These are phyloP conservation scores for Elmis aenea DNA, from an alignment of 2,888 invertebrate genomes.

Conservation along the genomic window DNA sequence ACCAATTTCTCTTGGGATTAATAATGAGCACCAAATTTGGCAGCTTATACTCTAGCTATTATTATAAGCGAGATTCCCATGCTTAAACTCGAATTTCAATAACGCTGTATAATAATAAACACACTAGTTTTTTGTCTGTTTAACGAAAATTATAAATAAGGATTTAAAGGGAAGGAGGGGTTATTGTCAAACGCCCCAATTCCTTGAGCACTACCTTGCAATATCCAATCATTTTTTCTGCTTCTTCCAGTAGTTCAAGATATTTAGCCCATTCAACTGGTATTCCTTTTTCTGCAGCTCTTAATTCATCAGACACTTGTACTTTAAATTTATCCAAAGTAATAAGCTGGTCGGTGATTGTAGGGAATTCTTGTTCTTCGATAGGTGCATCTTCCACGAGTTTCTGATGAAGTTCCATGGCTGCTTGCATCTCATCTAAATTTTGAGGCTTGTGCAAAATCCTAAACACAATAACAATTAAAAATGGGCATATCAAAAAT, in stretches of 20 bases:
- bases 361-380: slow-evolving; percentile 68
- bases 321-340: slow-evolving; percentile 72
- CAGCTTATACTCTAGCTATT: too few species aligned
- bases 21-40: too few species aligned
- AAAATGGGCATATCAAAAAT: neutral
- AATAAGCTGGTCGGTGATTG: slow-evolving; percentile 69
- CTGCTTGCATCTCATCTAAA: slow-evolving; percentile 65
- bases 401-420: slow-evolving; percentile 63
- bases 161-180: too few species aligned
- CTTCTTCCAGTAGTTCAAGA: slow-evolving; percentile 61
- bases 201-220: slow-evolving; percentile 53
- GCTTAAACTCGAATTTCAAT: too few species aligned
- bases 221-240: slow-evolving; percentile 66
- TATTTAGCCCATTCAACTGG: slow-evolving; percentile 66
- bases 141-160: too few species aligned
- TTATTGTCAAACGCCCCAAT: too few species aligned
- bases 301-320: slow-evolving; percentile 58
- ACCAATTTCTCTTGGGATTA: too few species aligned
- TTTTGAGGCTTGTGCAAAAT: slow-evolving; percentile 64
- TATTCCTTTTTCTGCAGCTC: slow-evolving; percentile 54
- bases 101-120: too few species aligned
- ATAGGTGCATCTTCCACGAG: slow-evolving; percentile 59
- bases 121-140: too few species aligned
- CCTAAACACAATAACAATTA: slow-evolving; percentile 43
- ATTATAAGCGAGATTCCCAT: too few species aligned